A percentile compares a stretch with the other conserved stretches of the same genome.
These are phyloP conservation scores for Microchirus variegatus DNA, from an alignment of 2,797 vertebrate genomes.

Conservation along the genomic window DNA sequence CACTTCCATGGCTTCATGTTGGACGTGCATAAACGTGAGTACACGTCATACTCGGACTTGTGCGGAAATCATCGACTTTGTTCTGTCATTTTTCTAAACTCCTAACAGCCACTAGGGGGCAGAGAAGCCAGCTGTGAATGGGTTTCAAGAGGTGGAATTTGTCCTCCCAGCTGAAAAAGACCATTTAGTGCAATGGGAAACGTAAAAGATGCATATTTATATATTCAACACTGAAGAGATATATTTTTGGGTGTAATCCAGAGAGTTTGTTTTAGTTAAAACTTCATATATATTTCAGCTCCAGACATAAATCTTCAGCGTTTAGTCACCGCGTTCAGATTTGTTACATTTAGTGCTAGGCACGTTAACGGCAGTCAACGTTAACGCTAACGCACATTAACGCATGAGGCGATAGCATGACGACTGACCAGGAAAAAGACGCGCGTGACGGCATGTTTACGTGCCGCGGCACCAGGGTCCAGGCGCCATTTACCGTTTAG, in stretches of 20 bases:
- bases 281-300: neutral
- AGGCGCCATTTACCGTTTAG: too few relatives aligned
- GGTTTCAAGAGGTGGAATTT: neutral
- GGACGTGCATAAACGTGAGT: slow-evolving; percentile 97
- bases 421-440: too few relatives aligned
- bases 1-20: slow-evolving; percentile 99
- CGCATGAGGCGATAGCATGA: too few relatives aligned
- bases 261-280: neutral
- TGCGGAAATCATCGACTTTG: neutral
- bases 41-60: neutral
- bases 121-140: neutral
- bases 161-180: too few relatives aligned
- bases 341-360: neutral
- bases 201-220: too few relatives aligned
- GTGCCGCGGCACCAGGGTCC: too few relatives aligned
- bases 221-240: neutral
- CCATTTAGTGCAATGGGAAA: too few relatives aligned
- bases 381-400: too few relatives aligned
- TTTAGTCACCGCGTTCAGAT: slow-evolving; percentile 9
- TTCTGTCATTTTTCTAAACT: neutral
- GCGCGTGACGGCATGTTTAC: too few relatives aligned
- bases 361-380: too few relatives aligned
- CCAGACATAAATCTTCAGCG: neutral
- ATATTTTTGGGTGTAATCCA: too few relatives aligned
- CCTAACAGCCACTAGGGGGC: slow-evolving; percentile 4